phyloP scores from a whole-genome alignment of 2,888 invertebrate species.

The Brachyopa scutellaris region DNA sequence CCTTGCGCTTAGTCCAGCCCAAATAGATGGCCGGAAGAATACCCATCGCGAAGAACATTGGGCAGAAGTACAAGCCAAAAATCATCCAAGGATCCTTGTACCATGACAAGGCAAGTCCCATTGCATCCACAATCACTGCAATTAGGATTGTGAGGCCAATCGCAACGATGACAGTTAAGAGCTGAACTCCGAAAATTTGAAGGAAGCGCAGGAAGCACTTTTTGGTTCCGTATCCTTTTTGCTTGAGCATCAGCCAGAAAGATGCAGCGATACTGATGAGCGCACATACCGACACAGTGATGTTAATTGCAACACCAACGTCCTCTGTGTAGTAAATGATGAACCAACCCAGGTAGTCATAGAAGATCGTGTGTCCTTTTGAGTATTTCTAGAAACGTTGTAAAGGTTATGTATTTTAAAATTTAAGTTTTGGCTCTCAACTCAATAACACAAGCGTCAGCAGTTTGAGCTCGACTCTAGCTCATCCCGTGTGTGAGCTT shows the following conservation, averaged over 20 bases:
- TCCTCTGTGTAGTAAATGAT: slow-evolving; percentile 85
- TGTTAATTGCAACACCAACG: slow-evolving; percentile 80
- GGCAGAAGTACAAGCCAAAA: slow-evolving; percentile 81
- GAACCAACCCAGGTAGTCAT: slow-evolving; percentile 87
- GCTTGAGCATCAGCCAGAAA: slow-evolving; percentile 75
- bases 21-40: slow-evolving; percentile 78
- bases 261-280: slow-evolving; percentile 77
- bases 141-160: slow-evolving; percentile 78
- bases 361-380: slow-evolving; percentile 85
- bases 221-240: slow-evolving; percentile 70
- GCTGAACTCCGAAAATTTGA: slow-evolving; percentile 76
- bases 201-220: slow-evolving; percentile 73
- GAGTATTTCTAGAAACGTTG: slow-evolving; percentile 79
- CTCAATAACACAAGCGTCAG: too few relatives aligned
- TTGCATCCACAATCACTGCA: slow-evolving; percentile 79
- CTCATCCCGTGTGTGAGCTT: too few relatives aligned
- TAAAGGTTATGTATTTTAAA: too few relatives aligned
- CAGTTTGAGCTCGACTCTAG: too few relatives aligned
- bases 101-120: slow-evolving; percentile 83
- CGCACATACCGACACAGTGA: slow-evolving; percentile 79
- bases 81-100: slow-evolving; percentile 83
- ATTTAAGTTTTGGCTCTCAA: too few relatives aligned
- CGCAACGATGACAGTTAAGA: slow-evolving; percentile 76
- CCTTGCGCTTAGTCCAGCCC: slow-evolving; percentile 75
- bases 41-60: slow-evolving; percentile 78